A percentile compares a stretch with the other conserved stretches of the same genome.
These are phyloP conservation scores for Patella ulyssiponensis DNA, from an alignment of 2,888 invertebrate species.

Conservation along the genomic window DNA sequence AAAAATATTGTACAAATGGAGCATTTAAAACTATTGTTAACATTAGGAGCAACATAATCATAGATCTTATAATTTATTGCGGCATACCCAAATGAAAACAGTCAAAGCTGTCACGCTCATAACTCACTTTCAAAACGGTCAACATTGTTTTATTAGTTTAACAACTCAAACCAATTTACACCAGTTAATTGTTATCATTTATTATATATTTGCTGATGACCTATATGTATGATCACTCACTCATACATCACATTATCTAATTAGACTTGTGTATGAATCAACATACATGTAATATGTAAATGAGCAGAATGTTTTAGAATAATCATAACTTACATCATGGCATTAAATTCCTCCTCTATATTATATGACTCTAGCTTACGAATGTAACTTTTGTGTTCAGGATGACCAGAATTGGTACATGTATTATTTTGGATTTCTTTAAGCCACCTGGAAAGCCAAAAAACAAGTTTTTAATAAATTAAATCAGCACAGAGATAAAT, in stretches of 20 bases:
- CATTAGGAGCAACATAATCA: too few species aligned
- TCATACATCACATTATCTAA: not conserved
- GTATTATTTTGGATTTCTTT: constrained; percentile 47
- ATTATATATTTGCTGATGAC: too few species aligned
- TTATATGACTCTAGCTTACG: constrained; percentile 44
- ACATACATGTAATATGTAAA: not conserved
- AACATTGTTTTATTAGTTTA: too few species aligned
- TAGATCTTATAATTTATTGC: too few species aligned
- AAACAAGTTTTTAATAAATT: not conserved
- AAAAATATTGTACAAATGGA: too few species aligned
- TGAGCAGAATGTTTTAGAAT: not conserved
- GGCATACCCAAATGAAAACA: too few species aligned
- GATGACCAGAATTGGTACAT: constrained; percentile 17
- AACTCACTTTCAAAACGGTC: too few species aligned
- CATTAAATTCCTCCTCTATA: constrained; percentile 45
- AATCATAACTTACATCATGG: constrained; percentile 48
- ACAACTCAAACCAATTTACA: too few species aligned
- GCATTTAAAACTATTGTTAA: too few species aligned
- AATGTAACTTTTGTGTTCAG: constrained; percentile 28
- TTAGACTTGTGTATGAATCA: not conserved
- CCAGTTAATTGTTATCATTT: too few species aligned
- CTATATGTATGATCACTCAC: not conserved
- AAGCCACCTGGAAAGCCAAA: constrained; percentile 51
- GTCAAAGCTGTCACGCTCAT: too few species aligned
- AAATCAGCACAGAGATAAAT: not conserved